These are phyloP conservation scores for Bactericera cockerelli DNA, from an alignment of 1,140 invertebrate species.

Conservation along the genomic window DNA sequence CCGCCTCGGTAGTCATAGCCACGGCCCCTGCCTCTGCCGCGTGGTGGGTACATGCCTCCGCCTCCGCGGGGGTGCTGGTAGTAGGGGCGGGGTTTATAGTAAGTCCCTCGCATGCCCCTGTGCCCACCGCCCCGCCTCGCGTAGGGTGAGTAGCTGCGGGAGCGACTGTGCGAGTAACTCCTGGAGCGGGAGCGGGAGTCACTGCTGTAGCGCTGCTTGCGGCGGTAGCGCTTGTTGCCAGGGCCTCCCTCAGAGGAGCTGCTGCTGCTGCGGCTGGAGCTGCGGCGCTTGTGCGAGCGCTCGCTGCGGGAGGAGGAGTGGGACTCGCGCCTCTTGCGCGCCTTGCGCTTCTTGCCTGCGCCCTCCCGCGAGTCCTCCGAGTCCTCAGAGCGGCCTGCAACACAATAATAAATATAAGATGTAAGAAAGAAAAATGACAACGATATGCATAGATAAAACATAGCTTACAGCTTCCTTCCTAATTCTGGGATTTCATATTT, in stretches of 20 bases:
- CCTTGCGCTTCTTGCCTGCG: no score
- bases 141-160: conserved; percentile 13
- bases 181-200: conserved; percentile 12
- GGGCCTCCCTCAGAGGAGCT: no score
- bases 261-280: not conserved
- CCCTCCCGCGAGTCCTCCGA: no score
- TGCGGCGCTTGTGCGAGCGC: not conserved
- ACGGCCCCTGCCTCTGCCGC: conserved; percentile 11
- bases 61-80: conserved; percentile 15
- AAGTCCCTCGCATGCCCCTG: conserved; percentile 15
- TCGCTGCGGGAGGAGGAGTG: not conserved
- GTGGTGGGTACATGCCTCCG: conserved; percentile 11
- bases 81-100: conserved; percentile 18
- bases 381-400: no score
- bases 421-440: no score
- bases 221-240: not conserved
- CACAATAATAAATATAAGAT: no score
- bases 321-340: not conserved
- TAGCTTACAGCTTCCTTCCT: no score
- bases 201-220: not conserved
- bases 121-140: conserved; percentile 10
- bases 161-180: conserved; percentile 12
- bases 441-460: no score
- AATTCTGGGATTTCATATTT: no score
- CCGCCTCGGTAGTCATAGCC: conserved; percentile 13